Percentiles rank a stretch among this genome's conserved stretches.
These are phyloP conservation scores for Heterotis niloticus DNA, from an alignment of 2,113 vertebrate genomes.

Conservation along the genomic window DNA sequence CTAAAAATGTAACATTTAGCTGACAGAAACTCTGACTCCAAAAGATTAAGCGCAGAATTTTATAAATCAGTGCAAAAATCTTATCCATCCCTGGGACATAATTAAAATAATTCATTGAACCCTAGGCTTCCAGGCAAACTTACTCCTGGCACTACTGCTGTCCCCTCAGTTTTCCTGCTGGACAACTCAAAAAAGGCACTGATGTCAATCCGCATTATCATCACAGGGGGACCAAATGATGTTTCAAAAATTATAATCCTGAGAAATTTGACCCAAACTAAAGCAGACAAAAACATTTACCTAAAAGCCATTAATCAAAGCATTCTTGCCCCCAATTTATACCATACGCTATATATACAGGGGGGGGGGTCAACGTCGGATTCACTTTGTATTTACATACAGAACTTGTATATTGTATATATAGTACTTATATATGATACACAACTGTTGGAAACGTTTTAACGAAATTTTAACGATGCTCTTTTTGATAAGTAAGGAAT, in stretches of 20 bases:
- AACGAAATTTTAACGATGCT: no score
- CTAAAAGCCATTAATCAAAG: no score
- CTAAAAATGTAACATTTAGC: background rate
- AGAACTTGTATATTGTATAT: no score
- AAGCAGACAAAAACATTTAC: background rate
- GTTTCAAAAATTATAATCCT: background rate
- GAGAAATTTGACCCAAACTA: background rate
- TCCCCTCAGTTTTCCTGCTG: background rate
- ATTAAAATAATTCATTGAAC: background rate
- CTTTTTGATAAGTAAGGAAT: no score
- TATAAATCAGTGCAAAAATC: background rate
- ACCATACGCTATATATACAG: no score
- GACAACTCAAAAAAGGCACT: background rate
- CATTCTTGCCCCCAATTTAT: no score
- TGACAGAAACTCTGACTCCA: background rate
- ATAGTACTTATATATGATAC: no score
- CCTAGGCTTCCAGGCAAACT: background rate
- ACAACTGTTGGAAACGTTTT: no score
- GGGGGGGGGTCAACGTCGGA: no score
- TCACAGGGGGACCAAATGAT: background rate
- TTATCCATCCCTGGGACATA: background rate
- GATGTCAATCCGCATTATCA: slow-evolving; percentile 6
- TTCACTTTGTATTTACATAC: no score
- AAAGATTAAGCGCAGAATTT: no score
- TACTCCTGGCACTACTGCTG: background rate